Conservation (phyloP, 2,797 vertebrate genomes). For the Vireo griseus region DNA sequence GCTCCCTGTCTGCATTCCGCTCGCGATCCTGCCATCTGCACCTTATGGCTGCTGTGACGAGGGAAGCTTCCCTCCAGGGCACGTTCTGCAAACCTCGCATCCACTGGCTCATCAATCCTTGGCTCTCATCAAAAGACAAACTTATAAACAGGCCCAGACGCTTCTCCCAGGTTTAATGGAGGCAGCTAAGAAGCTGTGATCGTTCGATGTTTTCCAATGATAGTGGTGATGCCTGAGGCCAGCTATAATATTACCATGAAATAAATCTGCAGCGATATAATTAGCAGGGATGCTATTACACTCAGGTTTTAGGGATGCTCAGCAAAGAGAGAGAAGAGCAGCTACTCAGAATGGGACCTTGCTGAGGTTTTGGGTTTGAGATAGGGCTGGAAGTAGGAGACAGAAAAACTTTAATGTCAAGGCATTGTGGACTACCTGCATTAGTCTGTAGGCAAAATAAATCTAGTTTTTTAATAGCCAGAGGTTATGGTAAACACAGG, state of each 20-base stretch:
- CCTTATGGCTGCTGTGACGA: not conserved
- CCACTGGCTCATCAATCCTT: conserved; percentile 39
- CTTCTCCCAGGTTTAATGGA: conserved; percentile 59
- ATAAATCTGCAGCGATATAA: conserved; percentile 70
- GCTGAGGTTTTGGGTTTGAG: not conserved
- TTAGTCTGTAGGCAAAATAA: not conserved
- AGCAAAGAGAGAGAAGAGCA: not conserved
- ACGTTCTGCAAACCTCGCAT: not conserved
- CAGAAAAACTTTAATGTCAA: not conserved
- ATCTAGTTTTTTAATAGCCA: not conserved
- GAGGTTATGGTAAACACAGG: not conserved
- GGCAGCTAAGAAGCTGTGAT: conserved; percentile 44
- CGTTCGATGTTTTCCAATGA: conserved; percentile 48
- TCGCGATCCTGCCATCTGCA: conserved; percentile 11
- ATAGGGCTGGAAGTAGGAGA: not conserved
- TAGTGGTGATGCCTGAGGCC: conserved; percentile 56
- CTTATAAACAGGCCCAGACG: conserved; percentile 42
- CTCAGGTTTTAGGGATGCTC: conserved; percentile 49
- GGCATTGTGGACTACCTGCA: not conserved
- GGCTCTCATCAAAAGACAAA: conserved; percentile 49
- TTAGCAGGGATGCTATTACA: conserved; percentile 55
- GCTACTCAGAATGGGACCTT: not conserved
- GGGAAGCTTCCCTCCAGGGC: conserved; percentile 41
- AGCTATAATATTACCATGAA: conserved; percentile 62
- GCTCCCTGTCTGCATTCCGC: not conserved